A percentile compares a stretch with the other conserved stretches of the same genome.
Evolutionary conservation across 1,140 invertebrate genomes (phyloP).

Genomic region (Ceratoteleas bidentatus): DNA sequence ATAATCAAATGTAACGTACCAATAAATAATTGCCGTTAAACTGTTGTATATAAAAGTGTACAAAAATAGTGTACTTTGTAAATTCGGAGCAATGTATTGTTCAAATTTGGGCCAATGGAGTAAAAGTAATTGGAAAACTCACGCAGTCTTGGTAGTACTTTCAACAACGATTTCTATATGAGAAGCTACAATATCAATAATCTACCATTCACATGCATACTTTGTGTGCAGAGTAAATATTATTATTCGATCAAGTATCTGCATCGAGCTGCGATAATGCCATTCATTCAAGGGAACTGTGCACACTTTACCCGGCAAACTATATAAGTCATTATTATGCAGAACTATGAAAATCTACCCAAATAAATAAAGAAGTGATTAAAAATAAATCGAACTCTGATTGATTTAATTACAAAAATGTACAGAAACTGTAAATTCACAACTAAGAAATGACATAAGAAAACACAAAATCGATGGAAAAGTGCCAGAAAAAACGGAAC

Average conservation of each 20-base stretch:
- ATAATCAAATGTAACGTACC: conserved; percentile 9
- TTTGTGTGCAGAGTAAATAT: conserved; percentile 12
- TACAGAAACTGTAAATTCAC: conserved; percentile 37
- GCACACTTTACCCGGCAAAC: neutral
- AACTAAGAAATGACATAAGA: conserved; percentile 18
- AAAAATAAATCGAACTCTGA: conserved; percentile 10
- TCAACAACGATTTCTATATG: conserved; percentile 34
- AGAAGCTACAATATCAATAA: conserved; percentile 30
- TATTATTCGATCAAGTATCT: conserved; percentile 14
- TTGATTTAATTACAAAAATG: conserved; percentile 36
- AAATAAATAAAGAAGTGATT: conserved; percentile 14
- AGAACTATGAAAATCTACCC: conserved; percentile 19
- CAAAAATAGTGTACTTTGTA: conserved; percentile 39
- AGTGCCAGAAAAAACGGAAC: neutral
- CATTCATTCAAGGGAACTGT: conserved; percentile 50
- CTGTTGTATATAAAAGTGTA: conserved; percentile 28
- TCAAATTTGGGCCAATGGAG: conserved; percentile 13
- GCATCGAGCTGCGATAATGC: conserved; percentile 12
- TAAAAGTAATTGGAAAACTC: conserved; percentile 33
- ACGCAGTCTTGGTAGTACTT: conserved; percentile 32
- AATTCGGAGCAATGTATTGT: conserved; percentile 5
- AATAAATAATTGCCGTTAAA: conserved; percentile 10
- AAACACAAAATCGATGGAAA: neutral
- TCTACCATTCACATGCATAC: conserved; percentile 31
- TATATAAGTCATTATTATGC: neutral